phyloP scores from a whole-genome alignment of 1,140 invertebrate genomes.

The Nylanderia fulva region DNA sequence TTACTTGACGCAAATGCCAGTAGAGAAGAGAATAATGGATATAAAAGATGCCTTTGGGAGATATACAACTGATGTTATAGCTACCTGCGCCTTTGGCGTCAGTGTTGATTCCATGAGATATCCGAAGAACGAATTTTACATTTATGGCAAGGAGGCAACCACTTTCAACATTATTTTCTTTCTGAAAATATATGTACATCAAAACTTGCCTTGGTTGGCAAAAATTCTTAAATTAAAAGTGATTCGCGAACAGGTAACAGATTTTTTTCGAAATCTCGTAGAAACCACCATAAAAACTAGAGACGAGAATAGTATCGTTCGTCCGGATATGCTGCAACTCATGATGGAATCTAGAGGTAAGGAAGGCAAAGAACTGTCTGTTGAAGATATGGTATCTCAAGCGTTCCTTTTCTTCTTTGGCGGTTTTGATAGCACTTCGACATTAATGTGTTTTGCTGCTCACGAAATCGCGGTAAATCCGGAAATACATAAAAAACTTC shows the following conservation, averaged over 20 bases:
- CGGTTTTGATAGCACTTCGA: slow-evolving; percentile 86
- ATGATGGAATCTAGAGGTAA: slow-evolving; percentile 69
- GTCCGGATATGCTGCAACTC: slow-evolving; percentile 67
- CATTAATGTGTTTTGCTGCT: slow-evolving; percentile 84
- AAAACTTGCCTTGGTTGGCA: slow-evolving; percentile 69
- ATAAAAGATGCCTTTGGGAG: slow-evolving; percentile 82
- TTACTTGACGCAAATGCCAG: slow-evolving; percentile 41
- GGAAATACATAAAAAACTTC: slow-evolving; percentile 72
- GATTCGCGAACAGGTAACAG: slow-evolving; percentile 61
- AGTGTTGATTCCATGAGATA: slow-evolving; percentile 72
- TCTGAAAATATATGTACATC: slow-evolving; percentile 75
- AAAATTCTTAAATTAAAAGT: slow-evolving; percentile 71
- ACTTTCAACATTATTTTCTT: slow-evolving; percentile 40
- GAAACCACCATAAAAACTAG: slow-evolving; percentile 59
- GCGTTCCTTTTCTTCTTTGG: slow-evolving; percentile 83
- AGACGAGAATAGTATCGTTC: slow-evolving; percentile 33
- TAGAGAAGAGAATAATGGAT: slow-evolving; percentile 66
- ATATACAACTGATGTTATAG: slow-evolving; percentile 85
- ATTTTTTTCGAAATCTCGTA: slow-evolving; percentile 81
- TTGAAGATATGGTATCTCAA: slow-evolving; percentile 70
- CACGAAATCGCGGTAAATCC: slow-evolving; percentile 70
- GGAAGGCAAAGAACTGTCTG: slow-evolving; percentile 72
- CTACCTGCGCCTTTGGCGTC: slow-evolving; percentile 82
- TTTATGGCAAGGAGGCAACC: slow-evolving; percentile 74
- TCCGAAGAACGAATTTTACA: slow-evolving; percentile 78